Conservation (phyloP, 2,888 invertebrate species). For the Sesia apiformis region DNA sequence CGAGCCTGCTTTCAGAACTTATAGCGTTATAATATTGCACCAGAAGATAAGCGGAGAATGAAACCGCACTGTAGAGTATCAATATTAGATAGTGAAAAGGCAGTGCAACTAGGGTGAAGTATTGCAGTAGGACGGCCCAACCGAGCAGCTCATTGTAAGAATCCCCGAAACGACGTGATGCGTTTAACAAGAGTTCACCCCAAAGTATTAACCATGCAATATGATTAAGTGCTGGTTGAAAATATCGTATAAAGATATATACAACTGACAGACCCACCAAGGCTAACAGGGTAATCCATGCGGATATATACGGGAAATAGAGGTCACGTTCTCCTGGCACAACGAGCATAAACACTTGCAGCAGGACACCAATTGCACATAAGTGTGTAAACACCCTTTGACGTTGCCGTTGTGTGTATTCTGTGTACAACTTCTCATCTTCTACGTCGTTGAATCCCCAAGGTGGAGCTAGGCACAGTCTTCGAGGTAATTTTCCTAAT, state of each 20-base stretch:
- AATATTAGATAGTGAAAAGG: slow-evolving; percentile 71
- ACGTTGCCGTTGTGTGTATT: slow-evolving; percentile 53
- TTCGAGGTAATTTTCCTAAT: slow-evolving; percentile 30
- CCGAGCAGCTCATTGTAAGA: slow-evolving; percentile 78
- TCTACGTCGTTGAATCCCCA: slow-evolving; percentile 51
- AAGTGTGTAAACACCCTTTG: slow-evolving; percentile 54
- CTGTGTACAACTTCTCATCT: slow-evolving; percentile 53
- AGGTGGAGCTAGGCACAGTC: slow-evolving; percentile 45
- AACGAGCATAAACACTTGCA: slow-evolving; percentile 46
- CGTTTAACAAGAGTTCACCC: slow-evolving; percentile 45
- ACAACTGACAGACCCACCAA: slow-evolving; percentile 34
- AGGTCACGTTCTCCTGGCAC: slow-evolving; percentile 57
- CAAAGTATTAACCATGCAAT: slow-evolving; percentile 78
- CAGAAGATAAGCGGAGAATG: slow-evolving; percentile 39
- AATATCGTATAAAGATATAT: slow-evolving; percentile 29
- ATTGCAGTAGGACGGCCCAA: slow-evolving; percentile 84
- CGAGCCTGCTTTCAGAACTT: slow-evolving; percentile 35
- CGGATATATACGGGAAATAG: slow-evolving; percentile 36
- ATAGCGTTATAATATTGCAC: slow-evolving; percentile 44
- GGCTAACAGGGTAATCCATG: slow-evolving; percentile 29
- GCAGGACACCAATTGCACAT: slow-evolving; percentile 40
- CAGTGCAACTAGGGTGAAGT: slow-evolving; percentile 82
- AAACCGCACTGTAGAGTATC: slow-evolving; percentile 40
- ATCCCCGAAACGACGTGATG: slow-evolving; percentile 64
- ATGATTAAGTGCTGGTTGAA: slow-evolving; percentile 76